Base-by-base conservation (phyloP, 2,797 vertebrate species). In the Melanotaenia trifasciata region DNA sequence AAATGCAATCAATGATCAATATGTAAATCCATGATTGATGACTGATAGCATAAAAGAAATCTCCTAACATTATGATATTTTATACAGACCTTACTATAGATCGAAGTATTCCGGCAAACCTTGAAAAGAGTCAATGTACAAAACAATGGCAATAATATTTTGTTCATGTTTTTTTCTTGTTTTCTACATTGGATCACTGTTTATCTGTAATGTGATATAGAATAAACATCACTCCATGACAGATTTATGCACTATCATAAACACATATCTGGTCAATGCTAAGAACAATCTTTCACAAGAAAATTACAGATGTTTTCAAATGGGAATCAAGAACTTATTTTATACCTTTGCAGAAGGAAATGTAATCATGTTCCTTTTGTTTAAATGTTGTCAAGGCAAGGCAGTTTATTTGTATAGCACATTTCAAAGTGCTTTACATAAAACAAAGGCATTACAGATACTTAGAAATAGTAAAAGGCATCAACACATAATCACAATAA, bases 241-340 rank as follows among this genome's bases (percentile, higher is more conserved):
- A 35, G 33, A 16, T 43, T 18, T 1, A 47, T 47, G 13, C 43
- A 47, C 40, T 45, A 14, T 20, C 6, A 20, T 47, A 6, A 20
- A 47, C 0, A 47, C 16, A 45, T 7, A 47, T 47, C 18, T n/a
- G 6, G 43, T 20, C 5, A 20, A 8, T 47, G 43, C 16, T 43
- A 43, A 36, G 4, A 18, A 38, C 12, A 24, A 35, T 45, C 12
- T 3, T 28, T 12, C 16, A 32, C 9, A 11, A 10, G 3, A 10
- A 50, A 64, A 63, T 36, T 12, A 61, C 6, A 38, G 45, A 33
- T 33, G 22, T 70, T 58, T 62, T 12, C 14, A 36, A 67, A 4
- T 9, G 1, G n/a, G 26, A 11, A 28, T 20, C 2, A 26, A 58
- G 28, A 8, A 38, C 24, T 45, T 68, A 40, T 64, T 67, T 53